Percentiles rank a stretch among this genome's conserved stretches.
Evolutionary conservation across 1,140 invertebrate species (phyloP).

Genomic region (Cotesia glomerata): DNA sequence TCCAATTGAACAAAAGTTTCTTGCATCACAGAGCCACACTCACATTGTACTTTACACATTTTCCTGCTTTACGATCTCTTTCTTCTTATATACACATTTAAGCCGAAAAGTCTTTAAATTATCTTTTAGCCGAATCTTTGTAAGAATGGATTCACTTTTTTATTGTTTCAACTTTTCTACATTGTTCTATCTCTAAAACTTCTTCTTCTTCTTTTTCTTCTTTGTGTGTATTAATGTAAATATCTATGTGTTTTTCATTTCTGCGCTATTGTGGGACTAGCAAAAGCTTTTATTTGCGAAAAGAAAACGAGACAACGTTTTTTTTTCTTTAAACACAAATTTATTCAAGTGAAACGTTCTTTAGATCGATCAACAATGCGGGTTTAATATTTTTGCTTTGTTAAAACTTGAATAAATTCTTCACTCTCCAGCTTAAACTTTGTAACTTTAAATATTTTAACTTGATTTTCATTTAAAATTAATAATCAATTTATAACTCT

Average conservation of each 20-base stretch:
- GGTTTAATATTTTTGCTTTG: too few relatives aligned
- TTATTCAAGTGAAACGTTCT: too few relatives aligned
- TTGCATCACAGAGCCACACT: constrained; percentile 6
- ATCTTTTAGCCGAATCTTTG: not conserved
- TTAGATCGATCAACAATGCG: too few relatives aligned
- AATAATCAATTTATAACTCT: too few relatives aligned
- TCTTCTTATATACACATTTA: not conserved
- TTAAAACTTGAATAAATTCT: too few relatives aligned
- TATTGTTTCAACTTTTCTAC: not conserved
- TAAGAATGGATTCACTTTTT: not conserved
- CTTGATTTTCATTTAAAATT: too few relatives aligned
- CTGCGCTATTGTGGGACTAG: too few relatives aligned
- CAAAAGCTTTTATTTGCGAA: constrained; percentile 12
- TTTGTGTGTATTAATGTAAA: not conserved
- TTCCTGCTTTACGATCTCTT: not conserved
- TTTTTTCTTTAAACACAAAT: too few relatives aligned
- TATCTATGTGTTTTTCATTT: not conserved
- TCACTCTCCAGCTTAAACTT: too few relatives aligned
- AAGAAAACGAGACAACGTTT: not conserved
- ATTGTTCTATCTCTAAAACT: not conserved
- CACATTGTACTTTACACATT: not conserved
- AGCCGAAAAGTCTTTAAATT: not conserved
- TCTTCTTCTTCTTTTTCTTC: not conserved
- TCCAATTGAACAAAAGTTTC: not conserved
- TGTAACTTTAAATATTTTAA: too few relatives aligned